Conservation (phyloP, 1,140 invertebrate species). For the Contarinia nasturtii region DNA sequence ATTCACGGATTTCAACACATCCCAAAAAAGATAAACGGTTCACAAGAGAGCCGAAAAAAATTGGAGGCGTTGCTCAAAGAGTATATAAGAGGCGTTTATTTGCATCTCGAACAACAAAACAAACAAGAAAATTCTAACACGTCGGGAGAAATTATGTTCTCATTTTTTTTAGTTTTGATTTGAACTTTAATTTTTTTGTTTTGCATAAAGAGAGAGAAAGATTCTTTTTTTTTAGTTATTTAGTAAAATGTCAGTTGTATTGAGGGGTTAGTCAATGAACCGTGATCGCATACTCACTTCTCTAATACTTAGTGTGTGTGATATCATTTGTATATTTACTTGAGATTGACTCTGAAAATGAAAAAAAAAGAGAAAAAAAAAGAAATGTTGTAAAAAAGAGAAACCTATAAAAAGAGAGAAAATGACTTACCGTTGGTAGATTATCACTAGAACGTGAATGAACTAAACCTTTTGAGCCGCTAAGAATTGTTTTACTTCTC, state of each 20-base stretch:
- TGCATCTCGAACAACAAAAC: no score
- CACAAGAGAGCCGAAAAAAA: no score
- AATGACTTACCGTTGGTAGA: constrained; percentile 39
- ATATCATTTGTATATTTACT: constrained; percentile 84
- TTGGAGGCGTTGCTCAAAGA: no score
- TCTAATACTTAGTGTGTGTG: constrained; percentile 73
- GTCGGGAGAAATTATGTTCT: no score
- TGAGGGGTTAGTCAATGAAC: constrained; percentile 1
- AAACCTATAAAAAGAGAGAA: no score
- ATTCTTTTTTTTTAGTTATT: constrained; percentile 1
- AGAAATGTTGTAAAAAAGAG: no score
- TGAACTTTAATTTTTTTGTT: constrained; percentile 3
- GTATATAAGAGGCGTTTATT: no score
- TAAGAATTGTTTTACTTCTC: constrained; percentile 55
- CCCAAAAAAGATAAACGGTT: background rate
- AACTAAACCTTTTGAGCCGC: constrained; percentile 45
- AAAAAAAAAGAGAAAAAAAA: no score
- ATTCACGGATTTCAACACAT: background rate
- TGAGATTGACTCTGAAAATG: constrained; percentile 51
- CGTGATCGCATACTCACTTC: constrained; percentile 41
- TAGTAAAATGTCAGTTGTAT: background rate
- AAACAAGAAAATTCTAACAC: no score
- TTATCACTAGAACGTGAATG: constrained; percentile 70
- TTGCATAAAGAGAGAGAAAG: constrained; percentile 12
- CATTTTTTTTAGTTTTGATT: background rate